These are phyloP conservation scores for Drosophila eugracilis DNA, from an alignment of 1,140 invertebrate species.

Conservation along the genomic window DNA sequence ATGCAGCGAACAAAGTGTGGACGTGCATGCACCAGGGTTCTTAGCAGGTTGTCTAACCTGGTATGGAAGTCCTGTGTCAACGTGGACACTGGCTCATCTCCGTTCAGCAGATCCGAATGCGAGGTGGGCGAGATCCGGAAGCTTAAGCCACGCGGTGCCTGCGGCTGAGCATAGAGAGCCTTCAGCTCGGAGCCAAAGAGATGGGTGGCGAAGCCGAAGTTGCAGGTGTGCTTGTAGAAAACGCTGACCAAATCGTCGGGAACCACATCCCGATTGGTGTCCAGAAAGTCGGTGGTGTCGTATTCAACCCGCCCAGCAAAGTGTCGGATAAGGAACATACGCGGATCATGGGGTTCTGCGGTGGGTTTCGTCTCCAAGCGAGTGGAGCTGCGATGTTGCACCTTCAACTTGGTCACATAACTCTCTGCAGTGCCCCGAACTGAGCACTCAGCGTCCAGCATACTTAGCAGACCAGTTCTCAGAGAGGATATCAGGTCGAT, in stretches of 20 bases:
- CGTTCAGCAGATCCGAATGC: constrained; percentile 94
- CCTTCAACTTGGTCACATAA: constrained; percentile 94
- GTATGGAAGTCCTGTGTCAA: constrained; percentile 98
- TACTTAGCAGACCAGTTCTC: constrained; percentile 95
- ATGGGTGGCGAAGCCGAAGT: constrained; percentile 97
- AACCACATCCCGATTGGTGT: constrained; percentile 96
- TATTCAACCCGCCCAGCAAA: constrained; percentile 96
- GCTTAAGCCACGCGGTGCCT: constrained; percentile 92
- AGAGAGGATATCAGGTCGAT: constrained; percentile 97
- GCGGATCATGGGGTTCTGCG: constrained; percentile 88
- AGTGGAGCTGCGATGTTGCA: constrained; percentile 92
- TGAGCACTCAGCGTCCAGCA: constrained; percentile 97
- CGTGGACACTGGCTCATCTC: constrained; percentile 94
- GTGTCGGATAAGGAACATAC: constrained; percentile 96
- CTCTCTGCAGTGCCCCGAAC: constrained; percentile 94
- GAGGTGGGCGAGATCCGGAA: constrained; percentile 96
- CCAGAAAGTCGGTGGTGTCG: constrained; percentile 94
- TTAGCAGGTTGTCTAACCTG: constrained; percentile 94
- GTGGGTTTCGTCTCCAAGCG: constrained; percentile 85
- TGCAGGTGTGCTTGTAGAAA: constrained; percentile 96
- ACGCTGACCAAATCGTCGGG: constrained; percentile 96
- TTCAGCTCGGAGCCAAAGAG: constrained; percentile 96
- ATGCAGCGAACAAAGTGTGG: constrained; percentile 97
- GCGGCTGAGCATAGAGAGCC: constrained; percentile 92
- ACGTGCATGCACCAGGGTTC: constrained; percentile 95